Evolutionary conservation across 1,140 invertebrate genomes (phyloP).

Genomic region (Drosophila repleta): DNA sequence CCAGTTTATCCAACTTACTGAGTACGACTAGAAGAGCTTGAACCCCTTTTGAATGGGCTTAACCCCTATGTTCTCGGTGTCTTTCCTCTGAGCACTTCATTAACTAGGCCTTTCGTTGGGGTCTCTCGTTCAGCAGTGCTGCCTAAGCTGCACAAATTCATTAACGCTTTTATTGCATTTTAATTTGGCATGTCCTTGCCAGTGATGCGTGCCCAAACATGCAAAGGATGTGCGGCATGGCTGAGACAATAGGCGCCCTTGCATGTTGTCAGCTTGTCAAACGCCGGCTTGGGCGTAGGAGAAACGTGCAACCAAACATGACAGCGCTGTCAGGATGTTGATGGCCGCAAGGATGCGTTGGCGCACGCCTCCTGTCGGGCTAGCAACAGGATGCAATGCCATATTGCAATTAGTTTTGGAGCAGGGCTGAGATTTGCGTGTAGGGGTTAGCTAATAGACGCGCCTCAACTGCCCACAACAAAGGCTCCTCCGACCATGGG

Average conservation of each 20-base stretch:
- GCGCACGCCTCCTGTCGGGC: slow-evolving; percentile 9
- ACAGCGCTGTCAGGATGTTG: slow-evolving; percentile 53
- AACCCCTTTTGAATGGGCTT: slow-evolving; percentile 20
- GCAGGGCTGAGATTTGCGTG: slow-evolving; percentile 57
- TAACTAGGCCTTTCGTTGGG: slow-evolving; percentile 38
- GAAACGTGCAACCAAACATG: slow-evolving; percentile 54
- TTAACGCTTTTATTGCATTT: slow-evolving; percentile 80
- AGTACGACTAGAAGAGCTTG: slow-evolving; percentile 26
- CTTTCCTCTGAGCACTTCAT: slow-evolving; percentile 58
- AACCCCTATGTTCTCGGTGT: slow-evolving; percentile 14
- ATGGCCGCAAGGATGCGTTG: slow-evolving; percentile 47
- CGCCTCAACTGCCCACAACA: slow-evolving; percentile 22
- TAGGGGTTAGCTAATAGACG: slow-evolving; percentile 68
- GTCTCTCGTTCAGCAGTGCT: slow-evolving; percentile 13
- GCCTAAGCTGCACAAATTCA: slow-evolving; percentile 48
- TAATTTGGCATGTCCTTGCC: slow-evolving; percentile 78
- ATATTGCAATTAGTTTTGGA: slow-evolving; percentile 79
- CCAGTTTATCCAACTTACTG: background rate
- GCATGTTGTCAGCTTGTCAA: slow-evolving; percentile 74
- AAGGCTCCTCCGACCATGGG: slow-evolving; percentile 18
- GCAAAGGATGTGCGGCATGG: slow-evolving; percentile 62
- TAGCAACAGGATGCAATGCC: slow-evolving; percentile 70
- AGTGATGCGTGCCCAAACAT: slow-evolving; percentile 72
- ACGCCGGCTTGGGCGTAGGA: slow-evolving; percentile 28
- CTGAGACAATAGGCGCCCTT: slow-evolving; percentile 14